Evolutionary conservation across 2,113 vertebrate species (phyloP).

Genomic region (Hippocampus mohnikei): DNA sequence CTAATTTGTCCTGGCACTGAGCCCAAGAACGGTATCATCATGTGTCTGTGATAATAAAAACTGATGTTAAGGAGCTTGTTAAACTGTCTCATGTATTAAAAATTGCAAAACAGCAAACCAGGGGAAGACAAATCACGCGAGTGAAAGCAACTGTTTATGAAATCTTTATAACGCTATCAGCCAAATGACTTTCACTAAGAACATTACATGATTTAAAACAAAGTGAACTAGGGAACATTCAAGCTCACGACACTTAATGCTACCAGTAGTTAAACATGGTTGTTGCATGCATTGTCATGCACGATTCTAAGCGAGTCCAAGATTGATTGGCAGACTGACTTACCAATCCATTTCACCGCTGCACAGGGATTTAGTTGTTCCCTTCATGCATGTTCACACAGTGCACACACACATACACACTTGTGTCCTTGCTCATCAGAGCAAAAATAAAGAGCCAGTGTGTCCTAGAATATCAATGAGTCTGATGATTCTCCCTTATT

Average conservation of each 20-base stretch:
- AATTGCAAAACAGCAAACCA: conserved; percentile 29
- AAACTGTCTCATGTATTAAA: conserved; percentile 44
- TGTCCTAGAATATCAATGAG: conserved; percentile 68
- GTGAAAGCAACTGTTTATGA: conserved; percentile 39
- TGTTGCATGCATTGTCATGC: conserved; percentile 16
- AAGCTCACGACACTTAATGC: not conserved
- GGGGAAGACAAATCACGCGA: conserved; percentile 43
- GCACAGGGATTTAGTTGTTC: conserved; percentile 12
- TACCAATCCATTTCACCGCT: conserved; percentile 20
- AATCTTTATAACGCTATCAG: conserved; percentile 38
- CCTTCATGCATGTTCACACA: conserved; percentile 14
- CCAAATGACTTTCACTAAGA: conserved; percentile 48
- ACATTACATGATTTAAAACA: conserved; percentile 35
- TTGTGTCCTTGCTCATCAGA: conserved; percentile 48
- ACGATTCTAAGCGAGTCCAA: conserved; percentile 16
- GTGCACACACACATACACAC: not conserved
- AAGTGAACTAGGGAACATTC: not conserved
- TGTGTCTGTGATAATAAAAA: conserved; percentile 46
- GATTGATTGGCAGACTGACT: conserved; percentile 31
- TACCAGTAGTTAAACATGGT: not conserved
- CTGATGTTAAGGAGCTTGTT: conserved; percentile 34
- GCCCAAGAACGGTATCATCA: conserved; percentile 24
- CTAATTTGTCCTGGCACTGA: conserved; percentile 21
- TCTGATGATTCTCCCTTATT: conserved; percentile 71
- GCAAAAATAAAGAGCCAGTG: conserved; percentile 54